Base-by-base conservation (phyloP, 2,797 vertebrate genomes). In the Typhlichthys subterraneus region DNA sequence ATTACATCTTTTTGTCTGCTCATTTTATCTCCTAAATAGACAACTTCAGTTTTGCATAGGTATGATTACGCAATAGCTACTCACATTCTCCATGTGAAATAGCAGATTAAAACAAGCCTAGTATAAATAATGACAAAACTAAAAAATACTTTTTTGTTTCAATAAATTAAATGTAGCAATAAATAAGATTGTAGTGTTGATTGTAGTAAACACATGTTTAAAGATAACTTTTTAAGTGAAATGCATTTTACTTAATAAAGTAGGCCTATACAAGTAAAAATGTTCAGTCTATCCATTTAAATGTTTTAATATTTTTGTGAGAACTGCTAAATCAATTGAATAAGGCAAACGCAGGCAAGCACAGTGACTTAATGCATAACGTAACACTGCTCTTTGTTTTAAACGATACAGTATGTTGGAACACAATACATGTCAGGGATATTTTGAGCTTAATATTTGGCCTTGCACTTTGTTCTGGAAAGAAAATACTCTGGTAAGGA, bases 301-400 rank as follows among this genome's bases (percentile, higher is more conserved):
- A 78, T 67, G 61, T 66, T 60, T 59, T 61, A 45, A 23, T 76
- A 60, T 75, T 80, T 82, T 77, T 76, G 79, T 75, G 73, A 85
- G 86, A 90, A 89, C 67, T 65, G 83, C 8, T 84, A 84, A 33
- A 19, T 82, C 62, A 78, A 80, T 62, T 81, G 81, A 68, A 85
- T 91, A 91, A 92, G 91, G 91, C 91, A 92, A 90, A 81, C 87
- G 89, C 79, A 90, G 90, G 85, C 88, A 86, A 88, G 91, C 90
- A 92, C 90, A 92, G 91, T 92, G 91, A 89, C 33, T 38, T 38
- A 38, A 38, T 38, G 33, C 7, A 38, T 38, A 38, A 38, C 33
- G 6, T 7, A 38, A 38, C 33, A 79, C 64, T 10, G 67, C 74
- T 74, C 62, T 80, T 79, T 71, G 74, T 67, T 53, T 47, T 59